These are phyloP conservation scores for Arvicanthis niloticus DNA, from an alignment of 2,113 vertebrate genomes.

Conservation along the genomic window DNA sequence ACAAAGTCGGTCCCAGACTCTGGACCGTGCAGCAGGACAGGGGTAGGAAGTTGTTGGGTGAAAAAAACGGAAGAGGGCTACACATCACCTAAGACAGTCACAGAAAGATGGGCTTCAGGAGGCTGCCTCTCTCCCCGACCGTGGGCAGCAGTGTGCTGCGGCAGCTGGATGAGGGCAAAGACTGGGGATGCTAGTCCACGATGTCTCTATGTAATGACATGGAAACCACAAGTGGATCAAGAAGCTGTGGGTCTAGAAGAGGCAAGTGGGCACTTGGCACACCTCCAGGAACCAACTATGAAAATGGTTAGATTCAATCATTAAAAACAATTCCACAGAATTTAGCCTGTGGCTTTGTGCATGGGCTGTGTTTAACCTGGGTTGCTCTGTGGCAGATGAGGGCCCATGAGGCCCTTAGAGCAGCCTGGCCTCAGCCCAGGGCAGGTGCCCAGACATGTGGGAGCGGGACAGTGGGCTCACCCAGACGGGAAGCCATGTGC, in stretches of 20 bases:
- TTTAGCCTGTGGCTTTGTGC: conserved; percentile 71
- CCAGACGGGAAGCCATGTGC: conserved; percentile 73
- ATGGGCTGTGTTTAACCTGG: conserved; percentile 76
- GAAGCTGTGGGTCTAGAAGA: conserved; percentile 73
- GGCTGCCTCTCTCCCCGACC: conserved; percentile 24
- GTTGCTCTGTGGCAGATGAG: conserved; percentile 65
- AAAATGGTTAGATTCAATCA: conserved; percentile 65
- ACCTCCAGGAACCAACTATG: conserved; percentile 72
- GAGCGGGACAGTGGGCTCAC: conserved; percentile 61
- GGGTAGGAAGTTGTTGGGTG: conserved; percentile 59
- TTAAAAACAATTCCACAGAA: conserved; percentile 73
- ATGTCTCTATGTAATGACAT: conserved; percentile 42
- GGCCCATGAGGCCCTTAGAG: conserved; percentile 62
- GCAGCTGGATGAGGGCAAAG: conserved; percentile 49
- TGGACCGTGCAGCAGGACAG: conserved; percentile 72
- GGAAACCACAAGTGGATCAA: conserved; percentile 61
- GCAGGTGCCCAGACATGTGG: conserved; percentile 73
- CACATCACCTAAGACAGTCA: conserved; percentile 55
- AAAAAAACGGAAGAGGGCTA: conserved; percentile 37
- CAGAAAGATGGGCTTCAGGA: conserved; percentile 48
- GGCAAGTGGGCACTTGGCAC: conserved; percentile 71
- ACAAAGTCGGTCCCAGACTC: conserved; percentile 76
- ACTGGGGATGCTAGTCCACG: conserved; percentile 24
- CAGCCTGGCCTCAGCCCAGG: conserved; percentile 81
- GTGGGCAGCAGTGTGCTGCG: conserved; percentile 54